Percentiles rank a stretch among this genome's conserved stretches.
These are phyloP conservation scores for Okamejei kenojei DNA, from an alignment of 2,797 vertebrate species.

Conservation along the genomic window DNA sequence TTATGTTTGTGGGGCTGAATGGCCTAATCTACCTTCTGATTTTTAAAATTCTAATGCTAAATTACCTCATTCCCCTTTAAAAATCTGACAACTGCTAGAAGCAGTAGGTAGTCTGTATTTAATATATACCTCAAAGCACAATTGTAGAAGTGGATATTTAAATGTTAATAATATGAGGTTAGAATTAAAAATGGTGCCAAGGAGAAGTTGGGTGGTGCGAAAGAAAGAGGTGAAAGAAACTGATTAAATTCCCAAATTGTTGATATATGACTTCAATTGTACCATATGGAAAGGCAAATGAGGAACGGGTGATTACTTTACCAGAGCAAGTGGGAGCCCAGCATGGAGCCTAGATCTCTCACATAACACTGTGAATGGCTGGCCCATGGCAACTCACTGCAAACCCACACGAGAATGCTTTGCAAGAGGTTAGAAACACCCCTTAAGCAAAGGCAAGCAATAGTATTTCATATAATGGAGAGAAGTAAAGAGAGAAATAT, in stretches of 20 bases:
- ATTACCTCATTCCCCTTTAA: neutral
- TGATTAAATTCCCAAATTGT: neutral
- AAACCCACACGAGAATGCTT: neutral
- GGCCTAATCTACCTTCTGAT: too few species aligned
- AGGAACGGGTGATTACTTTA: neutral
- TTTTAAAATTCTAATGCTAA: too few species aligned
- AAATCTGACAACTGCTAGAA: neutral
- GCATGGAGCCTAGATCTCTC: neutral
- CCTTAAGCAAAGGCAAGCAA: neutral
- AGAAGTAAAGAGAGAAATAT: neutral
- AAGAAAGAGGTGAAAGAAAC: neutral
- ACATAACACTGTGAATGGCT: neutral
- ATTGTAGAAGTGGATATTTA: neutral
- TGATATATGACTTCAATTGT: neutral
- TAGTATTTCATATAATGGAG: neutral
- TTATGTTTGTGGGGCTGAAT: too few species aligned
- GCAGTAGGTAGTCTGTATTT: neutral
- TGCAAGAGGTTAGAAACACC: neutral
- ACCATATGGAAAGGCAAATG: neutral
- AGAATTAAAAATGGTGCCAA: neutral
- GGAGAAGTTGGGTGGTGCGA: neutral
- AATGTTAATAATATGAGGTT: neutral
- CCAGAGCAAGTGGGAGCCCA: too few species aligned
- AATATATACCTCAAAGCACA: neutral
- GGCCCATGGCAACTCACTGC: neutral